Evolutionary conservation across 2,888 invertebrate species (phyloP).

Genomic region (Escarpia spicata): DNA sequence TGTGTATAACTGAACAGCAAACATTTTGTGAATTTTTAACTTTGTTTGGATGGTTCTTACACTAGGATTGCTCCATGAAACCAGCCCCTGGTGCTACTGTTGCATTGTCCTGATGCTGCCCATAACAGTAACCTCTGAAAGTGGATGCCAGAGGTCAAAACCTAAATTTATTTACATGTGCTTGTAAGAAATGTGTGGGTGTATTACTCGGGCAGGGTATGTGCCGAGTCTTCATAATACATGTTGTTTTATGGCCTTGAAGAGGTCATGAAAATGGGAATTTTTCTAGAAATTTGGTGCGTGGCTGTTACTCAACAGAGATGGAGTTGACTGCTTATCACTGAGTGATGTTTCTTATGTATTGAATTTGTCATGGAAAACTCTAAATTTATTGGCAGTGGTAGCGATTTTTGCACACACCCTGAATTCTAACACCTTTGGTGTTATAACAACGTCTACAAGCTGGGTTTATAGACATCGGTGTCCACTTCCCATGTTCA

Average conservation of each 20-base stretch:
- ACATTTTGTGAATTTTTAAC: no score
- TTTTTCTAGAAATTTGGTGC: background rate
- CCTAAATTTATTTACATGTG: no score
- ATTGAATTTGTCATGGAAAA: background rate
- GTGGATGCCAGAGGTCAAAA: background rate
- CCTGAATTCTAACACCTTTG: background rate
- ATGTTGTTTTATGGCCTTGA: background rate
- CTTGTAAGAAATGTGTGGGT: no score
- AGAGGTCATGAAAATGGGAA: background rate
- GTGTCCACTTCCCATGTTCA: background rate
- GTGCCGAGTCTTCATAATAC: no score
- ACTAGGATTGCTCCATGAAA: no score
- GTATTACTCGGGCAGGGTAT: no score
- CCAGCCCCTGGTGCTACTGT: background rate
- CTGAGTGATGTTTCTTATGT: background rate
- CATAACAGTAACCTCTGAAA: background rate
- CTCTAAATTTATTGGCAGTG: no score
- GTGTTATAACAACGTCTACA: background rate
- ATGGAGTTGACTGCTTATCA: background rate
- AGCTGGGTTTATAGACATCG: background rate
- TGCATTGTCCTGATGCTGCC: background rate
- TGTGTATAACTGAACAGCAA: no score
- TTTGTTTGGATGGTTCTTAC: no score
- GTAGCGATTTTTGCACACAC: background rate
- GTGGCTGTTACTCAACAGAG: background rate